These are phyloP conservation scores for Asobara japonica DNA, from an alignment of 1,140 invertebrate genomes.

Conservation along the genomic window DNA sequence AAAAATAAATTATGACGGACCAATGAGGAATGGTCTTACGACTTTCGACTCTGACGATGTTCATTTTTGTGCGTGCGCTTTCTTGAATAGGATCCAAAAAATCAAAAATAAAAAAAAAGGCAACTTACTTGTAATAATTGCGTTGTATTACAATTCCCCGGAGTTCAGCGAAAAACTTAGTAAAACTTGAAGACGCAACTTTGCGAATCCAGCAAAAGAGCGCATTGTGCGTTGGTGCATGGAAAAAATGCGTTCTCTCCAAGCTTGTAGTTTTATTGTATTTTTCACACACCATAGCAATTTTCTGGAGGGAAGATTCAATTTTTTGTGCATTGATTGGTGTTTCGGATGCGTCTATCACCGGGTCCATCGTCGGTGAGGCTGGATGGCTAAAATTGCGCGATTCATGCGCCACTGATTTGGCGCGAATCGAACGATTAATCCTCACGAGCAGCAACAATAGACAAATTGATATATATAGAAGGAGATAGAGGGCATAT, in stretches of 20 bases:
- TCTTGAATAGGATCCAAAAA: too few species aligned
- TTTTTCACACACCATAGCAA: slow-evolving; percentile 49
- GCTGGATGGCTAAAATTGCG: background rate
- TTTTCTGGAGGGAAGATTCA: slow-evolving; percentile 36
- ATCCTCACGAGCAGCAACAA: background rate
- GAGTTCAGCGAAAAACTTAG: slow-evolving; percentile 58
- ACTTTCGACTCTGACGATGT: too few species aligned
- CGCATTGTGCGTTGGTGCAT: slow-evolving; percentile 48
- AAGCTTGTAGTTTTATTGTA: slow-evolving; percentile 53
- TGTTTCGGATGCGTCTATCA: background rate
- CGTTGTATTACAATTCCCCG: slow-evolving; percentile 37
- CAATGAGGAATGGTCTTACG: too few species aligned
- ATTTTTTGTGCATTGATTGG: slow-evolving; percentile 35
- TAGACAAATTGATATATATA: background rate
- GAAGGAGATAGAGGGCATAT: background rate
- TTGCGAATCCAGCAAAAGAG: slow-evolving; percentile 66
- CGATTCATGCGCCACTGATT: background rate
- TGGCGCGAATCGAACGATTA: background rate
- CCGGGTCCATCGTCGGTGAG: background rate
- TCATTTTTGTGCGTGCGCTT: too few species aligned
- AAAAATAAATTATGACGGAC: too few species aligned
- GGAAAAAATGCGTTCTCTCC: slow-evolving; percentile 55
- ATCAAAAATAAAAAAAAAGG: slow-evolving; percentile 30
- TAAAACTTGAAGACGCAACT: slow-evolving; percentile 62
- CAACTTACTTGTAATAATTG: slow-evolving; percentile 54